Base-by-base conservation (phyloP, 2,888 invertebrate genomes). In the Hydraecia micacea region DNA sequence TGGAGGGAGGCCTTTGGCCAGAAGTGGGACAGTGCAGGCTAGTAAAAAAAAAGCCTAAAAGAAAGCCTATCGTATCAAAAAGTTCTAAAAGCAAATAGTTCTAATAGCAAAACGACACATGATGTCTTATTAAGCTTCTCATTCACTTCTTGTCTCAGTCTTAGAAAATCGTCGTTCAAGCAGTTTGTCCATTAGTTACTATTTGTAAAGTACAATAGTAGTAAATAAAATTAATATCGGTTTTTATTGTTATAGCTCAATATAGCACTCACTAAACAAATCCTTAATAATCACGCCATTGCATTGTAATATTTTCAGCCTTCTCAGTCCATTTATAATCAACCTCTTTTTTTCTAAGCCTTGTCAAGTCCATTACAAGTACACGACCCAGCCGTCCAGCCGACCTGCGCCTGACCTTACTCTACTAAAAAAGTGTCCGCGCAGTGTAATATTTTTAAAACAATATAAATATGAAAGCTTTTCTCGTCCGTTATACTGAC, bases 361-460 rank as follows among this genome's bases (percentile, higher is more conserved):
- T 62, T 71, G 9, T 60, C 60, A 52, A 66, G 13, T 65, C 18
- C 55, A 71, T 73, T 70, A 55, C 36, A 60, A 81, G 39, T n/a
- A 73, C 13, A 66, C 65, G 13, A n/a, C 13, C 15, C 11, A 46
- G 2, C 60, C n/a, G 72, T 9, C 15, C 11, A 46, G 2, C 60
- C n/a, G 72, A 73, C 69, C 66, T 72, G 66, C 73, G 74, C 63
- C 63, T 79, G 60, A 79, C 83, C 67, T 79, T 73, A 71, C 69
- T 58, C 62, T 75, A 79, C 72, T 63, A 85, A 82, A 85, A 85
- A 86, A 74, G 46, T 76, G 39, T 74, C 66, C 52, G 39, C 39
- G 9, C 36, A 13, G 52, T 71, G 63, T 77, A 77, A 85, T 86
- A 80, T 79, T 86, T 87, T 87, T 80, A 74, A 87, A 86, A 80